Base-by-base conservation (phyloP, 1,140 invertebrate genomes). In the Cydia fagiglandana region DNA sequence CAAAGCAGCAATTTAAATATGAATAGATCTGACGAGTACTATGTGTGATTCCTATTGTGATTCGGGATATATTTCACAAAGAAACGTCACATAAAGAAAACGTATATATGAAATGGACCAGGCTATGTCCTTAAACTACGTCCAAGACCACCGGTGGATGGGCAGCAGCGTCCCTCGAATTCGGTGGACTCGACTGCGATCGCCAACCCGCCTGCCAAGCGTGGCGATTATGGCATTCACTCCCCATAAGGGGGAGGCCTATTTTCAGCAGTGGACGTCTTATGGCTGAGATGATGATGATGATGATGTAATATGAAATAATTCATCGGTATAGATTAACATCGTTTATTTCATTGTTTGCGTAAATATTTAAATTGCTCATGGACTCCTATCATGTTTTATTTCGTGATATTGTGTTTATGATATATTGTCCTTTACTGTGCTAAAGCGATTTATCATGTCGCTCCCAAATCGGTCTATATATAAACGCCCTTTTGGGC, bases 61-160 rank as follows among this genome's bases (percentile, higher is more conserved):
- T 64, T 64, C 12, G 17, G 24, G 64, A 0, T 28, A 64, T 64
- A 64, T 64, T 64, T 64, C 28, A 64, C 28, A 34, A 64, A 64
- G 64, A 28, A 64, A 64, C 12, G 64, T 64, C 28, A 13, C 64
- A 64, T 64, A 28, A 64, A 64, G 64, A 64, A 64, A 64, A 64
- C 24, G 64, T 64, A 20, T n/a, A n/a, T n/a, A n/a, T n/a, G n/a
- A n/a, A n/a, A n/a, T n/a, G n/a, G n/a, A n/a, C n/a, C n/a, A n/a
- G n/a, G n/a, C n/a, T n/a, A n/a, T n/a, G n/a, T n/a, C n/a, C n/a
- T n/a, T n/a, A n/a, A n/a, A n/a, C n/a, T n/a, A n/a, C n/a, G n/a
- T n/a, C n/a, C n/a, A n/a, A n/a, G n/a, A n/a, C n/a, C n/a, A n/a
- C n/a, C n/a, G n/a, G n/a, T n/a, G n/a, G n/a, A n/a, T n/a, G n/a